Conservation (phyloP, 1,140 invertebrate genomes). For the Saccostrea echinata region DNA sequence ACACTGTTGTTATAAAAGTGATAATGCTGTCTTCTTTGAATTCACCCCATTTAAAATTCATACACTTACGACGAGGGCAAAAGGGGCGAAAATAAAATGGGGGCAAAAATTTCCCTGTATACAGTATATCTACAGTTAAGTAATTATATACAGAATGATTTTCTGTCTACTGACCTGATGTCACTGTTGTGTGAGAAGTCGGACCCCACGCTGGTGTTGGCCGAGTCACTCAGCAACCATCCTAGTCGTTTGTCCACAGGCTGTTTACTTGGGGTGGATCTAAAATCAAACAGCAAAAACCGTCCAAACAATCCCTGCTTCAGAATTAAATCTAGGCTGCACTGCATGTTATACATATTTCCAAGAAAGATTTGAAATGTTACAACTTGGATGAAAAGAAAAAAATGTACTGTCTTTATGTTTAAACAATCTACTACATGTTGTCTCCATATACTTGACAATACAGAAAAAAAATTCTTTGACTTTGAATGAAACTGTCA, state of each 20-base stretch:
- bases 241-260: constrained; percentile 18
- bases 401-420: not conserved
- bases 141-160: not conserved
- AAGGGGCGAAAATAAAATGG: too few species aligned
- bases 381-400: not conserved
- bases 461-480: not conserved
- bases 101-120: too few species aligned
- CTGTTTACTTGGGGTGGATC: constrained; percentile 6
- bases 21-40: too few species aligned
- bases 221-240: constrained; percentile 17
- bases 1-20: too few species aligned
- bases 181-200: constrained; percentile 27
- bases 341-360: constrained; percentile 13
- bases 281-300: constrained; percentile 23
- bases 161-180: not conserved
- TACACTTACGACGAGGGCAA: too few species aligned
- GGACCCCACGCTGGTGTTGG: constrained; percentile 6
- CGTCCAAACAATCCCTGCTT: not conserved
- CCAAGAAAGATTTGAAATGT: not conserved
- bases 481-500: constrained; percentile 21
- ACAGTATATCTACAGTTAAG: not conserved
- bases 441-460: not conserved
- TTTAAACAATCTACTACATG: not conserved
- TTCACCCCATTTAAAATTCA: too few species aligned
- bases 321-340: not conserved